A percentile compares a stretch with the other conserved stretches of the same genome.
Conservation (phyloP, 2,888 invertebrate species). For the Lasioglossum leucozonium region DNA sequence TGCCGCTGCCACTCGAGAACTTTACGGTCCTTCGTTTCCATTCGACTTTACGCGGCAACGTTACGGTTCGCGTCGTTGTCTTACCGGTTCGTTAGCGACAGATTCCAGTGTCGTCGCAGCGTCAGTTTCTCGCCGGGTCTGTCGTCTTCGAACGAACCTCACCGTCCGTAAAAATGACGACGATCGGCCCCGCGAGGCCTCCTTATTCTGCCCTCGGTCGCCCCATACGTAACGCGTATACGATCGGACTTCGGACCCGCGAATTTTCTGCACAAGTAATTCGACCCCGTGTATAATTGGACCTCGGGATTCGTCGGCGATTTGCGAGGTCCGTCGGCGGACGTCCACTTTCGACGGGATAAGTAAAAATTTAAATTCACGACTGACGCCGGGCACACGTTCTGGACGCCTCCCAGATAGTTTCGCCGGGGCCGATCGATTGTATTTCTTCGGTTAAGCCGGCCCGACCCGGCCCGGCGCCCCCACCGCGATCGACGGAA, state of each 20-base stretch:
- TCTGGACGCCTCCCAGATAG: neutral
- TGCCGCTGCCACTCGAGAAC: constrained; percentile 71
- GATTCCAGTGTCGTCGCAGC: too few relatives aligned
- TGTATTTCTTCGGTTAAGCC: constrained; percentile 13
- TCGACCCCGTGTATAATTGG: constrained; percentile 50
- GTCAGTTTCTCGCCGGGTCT: constrained; percentile 40
- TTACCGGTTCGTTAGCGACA: constrained; percentile 78
- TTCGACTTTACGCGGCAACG: constrained; percentile 73
- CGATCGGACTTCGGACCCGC: constrained; percentile 11
- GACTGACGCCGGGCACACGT: constrained; percentile 24
- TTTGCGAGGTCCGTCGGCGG: neutral
- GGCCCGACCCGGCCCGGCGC: neutral
- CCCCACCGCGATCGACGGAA: neutral
- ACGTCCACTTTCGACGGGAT: neutral
- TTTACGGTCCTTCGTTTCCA: constrained; percentile 80
- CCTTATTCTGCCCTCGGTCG: constrained; percentile 35
- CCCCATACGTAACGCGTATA: constrained; percentile 27
- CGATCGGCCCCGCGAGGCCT: constrained; percentile 17
- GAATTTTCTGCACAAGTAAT: constrained; percentile 40
- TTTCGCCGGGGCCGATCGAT: neutral
- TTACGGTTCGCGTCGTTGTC: constrained; percentile 70
- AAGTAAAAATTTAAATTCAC: constrained; percentile 47
- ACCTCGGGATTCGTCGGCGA: constrained; percentile 14
- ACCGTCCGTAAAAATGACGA: constrained; percentile 35
- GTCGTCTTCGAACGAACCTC: constrained; percentile 53